Conservation (phyloP, 2,888 invertebrate species). For the Argyresthia albistria region DNA sequence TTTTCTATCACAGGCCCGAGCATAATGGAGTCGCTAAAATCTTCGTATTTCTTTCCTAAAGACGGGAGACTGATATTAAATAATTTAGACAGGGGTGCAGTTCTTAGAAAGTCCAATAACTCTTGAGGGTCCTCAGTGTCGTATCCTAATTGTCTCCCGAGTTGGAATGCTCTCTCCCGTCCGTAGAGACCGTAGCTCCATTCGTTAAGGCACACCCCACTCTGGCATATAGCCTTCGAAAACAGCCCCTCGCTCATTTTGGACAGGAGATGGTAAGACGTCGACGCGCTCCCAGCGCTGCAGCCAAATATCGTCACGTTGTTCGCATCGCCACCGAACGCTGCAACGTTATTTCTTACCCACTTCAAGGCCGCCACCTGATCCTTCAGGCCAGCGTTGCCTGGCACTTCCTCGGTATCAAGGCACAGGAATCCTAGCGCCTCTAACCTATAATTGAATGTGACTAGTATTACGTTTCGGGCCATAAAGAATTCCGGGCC, state of each 20-base stretch:
- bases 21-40: constrained; percentile 41
- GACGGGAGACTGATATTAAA: constrained; percentile 42
- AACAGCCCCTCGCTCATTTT: constrained; percentile 54
- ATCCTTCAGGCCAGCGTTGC: constrained; percentile 64
- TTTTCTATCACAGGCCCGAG: constrained; percentile 61
- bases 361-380: constrained; percentile 63
- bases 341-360: constrained; percentile 52
- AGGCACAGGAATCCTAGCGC: constrained; percentile 60
- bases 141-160: constrained; percentile 49
- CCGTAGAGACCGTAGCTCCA: constrained; percentile 52
- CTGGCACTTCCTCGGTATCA: constrained; percentile 55
- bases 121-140: constrained; percentile 45
- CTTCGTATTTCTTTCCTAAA: constrained; percentile 28
- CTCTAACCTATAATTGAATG: constrained; percentile 62
- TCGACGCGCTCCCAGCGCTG: constrained; percentile 55
- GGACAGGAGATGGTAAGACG: constrained; percentile 50
- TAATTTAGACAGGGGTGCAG: constrained; percentile 34
- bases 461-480: constrained; percentile 52
- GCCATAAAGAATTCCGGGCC: constrained; percentile 62
- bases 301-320: constrained; percentile 62
- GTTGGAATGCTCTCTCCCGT: constrained; percentile 47
- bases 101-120: constrained; percentile 41
- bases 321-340: constrained; percentile 51
- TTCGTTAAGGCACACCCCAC: constrained; percentile 57
- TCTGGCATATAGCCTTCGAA: constrained; percentile 63